Evolutionary conservation across 2,113 vertebrate species (phyloP).

Genomic region (Alaudala cheleensis): DNA sequence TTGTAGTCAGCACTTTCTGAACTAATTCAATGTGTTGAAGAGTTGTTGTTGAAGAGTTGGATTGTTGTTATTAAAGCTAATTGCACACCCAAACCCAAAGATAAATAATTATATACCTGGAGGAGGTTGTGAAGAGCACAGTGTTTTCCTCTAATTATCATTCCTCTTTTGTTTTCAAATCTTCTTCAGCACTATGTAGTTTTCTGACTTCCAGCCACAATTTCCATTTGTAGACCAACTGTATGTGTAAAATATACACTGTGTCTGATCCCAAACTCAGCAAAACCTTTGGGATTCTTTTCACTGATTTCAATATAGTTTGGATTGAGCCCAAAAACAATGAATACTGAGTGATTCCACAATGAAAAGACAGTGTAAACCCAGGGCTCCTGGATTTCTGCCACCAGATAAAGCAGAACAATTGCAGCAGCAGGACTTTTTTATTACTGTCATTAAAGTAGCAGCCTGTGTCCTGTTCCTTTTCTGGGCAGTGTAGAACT

Average conservation of each 20-base stretch:
- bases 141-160: neutral
- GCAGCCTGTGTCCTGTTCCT: neutral
- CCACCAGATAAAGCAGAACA: neutral
- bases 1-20: neutral
- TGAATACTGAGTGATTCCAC: neutral
- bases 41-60: neutral
- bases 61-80: neutral
- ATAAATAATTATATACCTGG: neutral
- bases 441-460: neutral
- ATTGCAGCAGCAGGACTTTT: neutral
- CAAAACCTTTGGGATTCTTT: neutral
- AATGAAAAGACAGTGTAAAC: neutral
- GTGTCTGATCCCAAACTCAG: neutral
- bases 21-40: neutral
- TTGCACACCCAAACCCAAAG: neutral
- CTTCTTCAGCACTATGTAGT: neutral
- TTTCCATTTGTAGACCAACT: neutral
- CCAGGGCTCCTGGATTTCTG: neutral
- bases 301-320: neutral
- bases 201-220: neutral
- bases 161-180: neutral
- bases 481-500: neutral
- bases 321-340: neutral
- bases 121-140: neutral
- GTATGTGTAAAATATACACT: neutral